These are phyloP conservation scores for Cotesia chilonis DNA, from an alignment of 1,140 invertebrate genomes.

Conservation along the genomic window DNA sequence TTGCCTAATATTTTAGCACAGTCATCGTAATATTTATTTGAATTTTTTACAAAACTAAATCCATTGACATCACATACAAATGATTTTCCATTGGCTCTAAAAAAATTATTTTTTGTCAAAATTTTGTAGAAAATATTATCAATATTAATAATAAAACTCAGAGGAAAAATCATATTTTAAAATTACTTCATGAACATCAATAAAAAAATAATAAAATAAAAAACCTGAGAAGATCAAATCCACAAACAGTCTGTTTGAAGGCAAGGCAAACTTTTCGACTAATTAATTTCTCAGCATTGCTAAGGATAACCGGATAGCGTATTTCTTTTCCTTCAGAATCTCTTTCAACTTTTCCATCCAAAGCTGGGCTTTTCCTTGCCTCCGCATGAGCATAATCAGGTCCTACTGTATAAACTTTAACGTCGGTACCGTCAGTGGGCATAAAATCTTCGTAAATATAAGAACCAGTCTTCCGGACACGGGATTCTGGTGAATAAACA, in stretches of 20 bases:
- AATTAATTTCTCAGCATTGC: conserved; percentile 98
- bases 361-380: conserved; percentile 96
- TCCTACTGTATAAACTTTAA: conserved; percentile 89
- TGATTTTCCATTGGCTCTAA: conserved; percentile 95
- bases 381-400: conserved; percentile 99
- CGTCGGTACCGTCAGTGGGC: conserved; percentile 93
- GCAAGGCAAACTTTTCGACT: conserved; percentile 97
- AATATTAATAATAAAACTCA: no score
- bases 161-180: background rate
- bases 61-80: conserved; percentile 99
- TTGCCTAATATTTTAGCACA: conserved; percentile 97
- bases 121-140: background rate
- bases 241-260: conserved; percentile 99
- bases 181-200: background rate
- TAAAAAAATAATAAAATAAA: conserved; percentile 9
- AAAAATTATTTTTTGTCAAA: conserved; percentile 39
- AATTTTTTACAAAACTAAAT: conserved; percentile 99
- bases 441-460: conserved; percentile 99
- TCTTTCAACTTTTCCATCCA: conserved; percentile 98
- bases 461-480: conserved; percentile 95
- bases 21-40: conserved; percentile 99
- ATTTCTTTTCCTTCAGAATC: conserved; percentile 99
- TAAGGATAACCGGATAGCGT: conserved; percentile 96
- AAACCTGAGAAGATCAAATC: conserved; percentile 95
- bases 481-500: conserved; percentile 96